phyloP scores from a whole-genome alignment of 2,797 vertebrate genomes.

The Thripadectes ignobilis region DNA sequence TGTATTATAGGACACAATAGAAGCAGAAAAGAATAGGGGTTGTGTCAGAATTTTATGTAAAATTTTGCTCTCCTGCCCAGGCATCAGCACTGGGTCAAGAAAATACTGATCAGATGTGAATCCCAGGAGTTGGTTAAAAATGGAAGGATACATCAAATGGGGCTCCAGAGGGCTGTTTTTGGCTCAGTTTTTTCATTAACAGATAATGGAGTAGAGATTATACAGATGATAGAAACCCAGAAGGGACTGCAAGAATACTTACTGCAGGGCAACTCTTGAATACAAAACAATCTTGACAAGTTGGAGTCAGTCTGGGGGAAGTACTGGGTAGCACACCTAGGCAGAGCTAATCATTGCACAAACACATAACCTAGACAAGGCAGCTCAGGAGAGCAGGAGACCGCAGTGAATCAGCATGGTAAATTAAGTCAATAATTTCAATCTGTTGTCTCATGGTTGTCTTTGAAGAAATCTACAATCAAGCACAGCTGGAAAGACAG shows the following conservation, averaged over 20 bases:
- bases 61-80: constrained; percentile 23
- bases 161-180: neutral
- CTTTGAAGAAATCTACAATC: neutral
- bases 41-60: constrained; percentile 45
- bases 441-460: neutral
- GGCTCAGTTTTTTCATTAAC: neutral
- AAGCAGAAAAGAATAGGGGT: constrained; percentile 45
- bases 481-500: neutral
- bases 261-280: neutral
- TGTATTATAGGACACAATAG: constrained; percentile 56
- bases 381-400: neutral
- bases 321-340: neutral
- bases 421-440: neutral
- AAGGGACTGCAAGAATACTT: neutral
- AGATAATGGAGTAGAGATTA: neutral
- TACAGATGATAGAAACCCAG: neutral
- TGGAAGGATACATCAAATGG: constrained; percentile 12
- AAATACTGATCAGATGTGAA: constrained; percentile 28
- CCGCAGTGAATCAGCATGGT: neutral
- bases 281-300: neutral
- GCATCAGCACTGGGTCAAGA: constrained; percentile 15
- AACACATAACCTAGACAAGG: neutral
- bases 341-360: neutral
- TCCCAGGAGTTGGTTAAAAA: neutral
- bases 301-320: neutral